Conservation (phyloP, 2,888 invertebrate species). For the Carabus problematicus region DNA sequence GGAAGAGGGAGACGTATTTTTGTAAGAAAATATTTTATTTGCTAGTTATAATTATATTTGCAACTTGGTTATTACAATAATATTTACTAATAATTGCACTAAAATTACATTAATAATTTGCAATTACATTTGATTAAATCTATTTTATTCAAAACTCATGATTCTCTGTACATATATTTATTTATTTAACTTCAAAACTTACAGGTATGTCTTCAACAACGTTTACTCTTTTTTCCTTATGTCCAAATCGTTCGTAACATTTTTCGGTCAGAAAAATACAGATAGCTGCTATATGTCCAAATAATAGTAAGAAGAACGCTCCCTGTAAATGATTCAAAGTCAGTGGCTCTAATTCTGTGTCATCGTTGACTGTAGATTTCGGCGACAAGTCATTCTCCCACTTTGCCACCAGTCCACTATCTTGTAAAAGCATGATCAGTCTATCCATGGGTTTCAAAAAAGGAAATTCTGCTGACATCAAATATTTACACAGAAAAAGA, state of each 20-base stretch:
- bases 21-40: no score
- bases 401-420: slow-evolving; percentile 44
- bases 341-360: slow-evolving; percentile 23
- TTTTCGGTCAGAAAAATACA: slow-evolving; percentile 1
- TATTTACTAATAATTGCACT: no score
- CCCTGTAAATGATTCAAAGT: slow-evolving; percentile 36
- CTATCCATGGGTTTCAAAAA: slow-evolving; percentile 41
- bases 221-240: background rate
- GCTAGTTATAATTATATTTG: no score
- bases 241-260: background rate
- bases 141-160: no score
- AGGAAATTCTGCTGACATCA: slow-evolving; percentile 39
- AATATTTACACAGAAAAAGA: slow-evolving; percentile 33
- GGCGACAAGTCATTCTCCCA: slow-evolving; percentile 42
- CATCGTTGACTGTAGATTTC: slow-evolving; percentile 9
- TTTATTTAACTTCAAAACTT: no score
- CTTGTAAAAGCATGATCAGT: slow-evolving; percentile 30
- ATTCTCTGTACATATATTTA: no score
- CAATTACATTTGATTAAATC: no score
- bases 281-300: slow-evolving; percentile 13
- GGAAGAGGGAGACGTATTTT: no score
- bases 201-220: no score
- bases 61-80: no score
- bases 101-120: no score
- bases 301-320: slow-evolving; percentile 28